These are phyloP conservation scores for Dicranocentrus wangi DNA, from an alignment of 2,888 invertebrate species.

Conservation along the genomic window DNA sequence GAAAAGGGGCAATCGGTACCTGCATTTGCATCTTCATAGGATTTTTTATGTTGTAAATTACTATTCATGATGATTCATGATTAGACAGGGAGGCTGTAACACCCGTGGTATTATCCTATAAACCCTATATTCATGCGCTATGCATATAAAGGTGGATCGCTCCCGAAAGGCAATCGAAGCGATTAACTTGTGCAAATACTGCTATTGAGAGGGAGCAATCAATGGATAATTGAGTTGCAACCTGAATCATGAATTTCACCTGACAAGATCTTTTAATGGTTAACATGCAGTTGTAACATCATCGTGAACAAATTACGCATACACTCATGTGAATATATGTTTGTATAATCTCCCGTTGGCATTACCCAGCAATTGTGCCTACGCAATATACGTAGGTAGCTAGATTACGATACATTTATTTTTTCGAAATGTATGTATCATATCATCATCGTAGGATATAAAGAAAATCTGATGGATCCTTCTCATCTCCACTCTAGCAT, in stretches of 20 bases:
- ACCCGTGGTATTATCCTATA: background rate
- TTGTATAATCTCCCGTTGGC: background rate
- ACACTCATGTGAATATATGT: too few species aligned
- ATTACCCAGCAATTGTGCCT: conserved; percentile 9
- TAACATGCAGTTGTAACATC: too few species aligned
- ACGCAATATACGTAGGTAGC: too few species aligned
- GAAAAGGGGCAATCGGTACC: too few species aligned
- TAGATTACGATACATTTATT: too few species aligned
- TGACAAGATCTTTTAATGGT: background rate
- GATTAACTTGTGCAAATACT: conserved; percentile 37
- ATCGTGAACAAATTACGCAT: too few species aligned
- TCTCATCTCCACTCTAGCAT: too few species aligned
- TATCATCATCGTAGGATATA: too few species aligned
- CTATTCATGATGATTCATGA: background rate
- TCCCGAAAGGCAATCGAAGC: conserved; percentile 28
- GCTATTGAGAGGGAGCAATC: conserved; percentile 5
- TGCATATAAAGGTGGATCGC: background rate
- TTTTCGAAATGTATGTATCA: too few species aligned
- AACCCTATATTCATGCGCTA: background rate
- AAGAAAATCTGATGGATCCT: too few species aligned
- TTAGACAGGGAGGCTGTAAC: background rate
- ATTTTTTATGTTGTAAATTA: background rate
- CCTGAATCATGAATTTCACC: conserved; percentile 14
- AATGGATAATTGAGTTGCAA: conserved; percentile 31
- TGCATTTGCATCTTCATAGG: too few species aligned